Evolutionary conservation across 64 coral and sea anemone species (phyloP), one percentile per base, ranked within the genome.

Genomic region (Astreopora myriophthalma): DNA sequence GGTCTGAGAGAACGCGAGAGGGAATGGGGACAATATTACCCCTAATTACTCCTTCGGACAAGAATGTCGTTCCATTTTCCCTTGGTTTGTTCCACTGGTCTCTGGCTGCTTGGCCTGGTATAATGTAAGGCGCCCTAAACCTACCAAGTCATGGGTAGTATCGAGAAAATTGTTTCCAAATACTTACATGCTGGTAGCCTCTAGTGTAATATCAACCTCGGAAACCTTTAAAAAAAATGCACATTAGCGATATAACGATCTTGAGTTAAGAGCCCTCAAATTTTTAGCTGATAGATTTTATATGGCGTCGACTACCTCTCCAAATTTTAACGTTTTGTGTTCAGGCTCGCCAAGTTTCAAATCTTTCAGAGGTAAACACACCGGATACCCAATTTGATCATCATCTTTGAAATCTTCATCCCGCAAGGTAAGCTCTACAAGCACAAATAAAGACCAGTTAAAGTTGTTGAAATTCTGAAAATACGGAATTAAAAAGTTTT

Each of bases 351-450:
- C 57, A 19, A 83, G 79, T 24, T 58, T 20, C 34, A 83, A 35
- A 35, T 65, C 65, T 64, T 64, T 39, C 8, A 83, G 33, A 2
- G 48, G 32, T 16, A 83, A 38, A 30, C 49, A 83, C 5, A 83
- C 55, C 22, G 79, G 30, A 9, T 26, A 33, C 2, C 79, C 79
- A 23, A 83, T 83, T 22, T 83, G 79, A 83, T 83, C 79, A 37
- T 83, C 79, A 3, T 60, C 79, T 19, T 65, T 38, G 31, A n/a
- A 25, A 14, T 83, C 79, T 64, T 83, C 55, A 65, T 83, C 79
- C 79, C 79, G 65, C n/a, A 83, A 65, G 22, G 79, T 83, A 10
- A 83, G 57, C n/a, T 83, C 79, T 83, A 9, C 52, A 65, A 44
- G 19, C 1, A 65, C 19, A 73, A 34, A 73, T 3, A 33, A 64